Conservation (phyloP, 2,888 invertebrate genomes). For the Stenolophus ochropezus region DNA sequence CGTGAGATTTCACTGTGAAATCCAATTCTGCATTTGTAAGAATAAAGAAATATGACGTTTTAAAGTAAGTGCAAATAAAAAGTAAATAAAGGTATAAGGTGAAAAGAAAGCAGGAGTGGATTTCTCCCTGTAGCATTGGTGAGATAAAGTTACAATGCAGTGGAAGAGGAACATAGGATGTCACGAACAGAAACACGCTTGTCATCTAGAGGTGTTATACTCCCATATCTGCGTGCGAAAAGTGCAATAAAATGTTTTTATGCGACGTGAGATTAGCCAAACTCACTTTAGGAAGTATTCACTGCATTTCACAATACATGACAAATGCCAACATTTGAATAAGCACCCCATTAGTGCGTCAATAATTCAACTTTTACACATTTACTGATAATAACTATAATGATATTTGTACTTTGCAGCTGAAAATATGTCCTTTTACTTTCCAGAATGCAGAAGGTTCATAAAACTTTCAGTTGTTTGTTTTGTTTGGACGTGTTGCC, state of each 20-base stretch:
- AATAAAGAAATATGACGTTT: neutral
- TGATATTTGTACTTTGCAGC: neutral
- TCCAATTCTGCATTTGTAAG: neutral
- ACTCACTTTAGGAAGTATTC: neutral
- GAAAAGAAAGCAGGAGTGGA: neutral
- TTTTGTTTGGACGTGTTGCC: constrained; percentile 6
- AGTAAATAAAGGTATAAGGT: neutral
- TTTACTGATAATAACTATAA: neutral
- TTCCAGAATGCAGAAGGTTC: neutral
- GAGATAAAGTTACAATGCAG: constrained; percentile 19
- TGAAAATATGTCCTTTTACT: neutral
- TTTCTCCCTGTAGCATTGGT: neutral
- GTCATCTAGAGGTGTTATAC: constrained; percentile 5
- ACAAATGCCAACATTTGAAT: neutral
- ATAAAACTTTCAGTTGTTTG: constrained; percentile 9
- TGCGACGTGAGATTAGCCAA: constrained; percentile 2
- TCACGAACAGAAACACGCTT: neutral
- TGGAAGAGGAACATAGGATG: neutral
- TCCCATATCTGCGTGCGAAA: neutral
- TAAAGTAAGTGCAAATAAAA: neutral
- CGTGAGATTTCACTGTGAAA: no score
- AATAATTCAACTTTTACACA: neutral
- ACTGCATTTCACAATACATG: neutral
- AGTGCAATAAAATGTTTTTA: constrained; percentile 28
- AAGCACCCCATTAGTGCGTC: neutral